Conservation (phyloP, 2,797 vertebrate species). For the Telmatherina bonti region DNA sequence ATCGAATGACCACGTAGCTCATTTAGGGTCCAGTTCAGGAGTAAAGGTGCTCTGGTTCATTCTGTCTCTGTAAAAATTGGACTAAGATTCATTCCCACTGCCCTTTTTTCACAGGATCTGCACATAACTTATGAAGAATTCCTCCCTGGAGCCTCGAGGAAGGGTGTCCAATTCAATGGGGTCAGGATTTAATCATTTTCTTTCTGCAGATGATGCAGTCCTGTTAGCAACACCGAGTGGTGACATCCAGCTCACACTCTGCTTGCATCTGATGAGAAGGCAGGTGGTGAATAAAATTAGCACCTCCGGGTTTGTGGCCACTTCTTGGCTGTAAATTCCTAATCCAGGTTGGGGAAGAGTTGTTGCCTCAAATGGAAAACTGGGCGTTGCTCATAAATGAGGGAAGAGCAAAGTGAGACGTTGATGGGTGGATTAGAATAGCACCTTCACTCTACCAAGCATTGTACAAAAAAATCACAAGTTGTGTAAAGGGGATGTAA, state of each 20-base stretch:
- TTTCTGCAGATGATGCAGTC: constrained; percentile 6
- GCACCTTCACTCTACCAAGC: not conserved
- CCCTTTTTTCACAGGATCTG: constrained; percentile 4
- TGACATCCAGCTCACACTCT: constrained; percentile 11
- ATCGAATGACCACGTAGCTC: too few relatives aligned
- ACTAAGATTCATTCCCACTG: not conserved
- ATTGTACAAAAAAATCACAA: not conserved
- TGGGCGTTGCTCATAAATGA: not conserved
- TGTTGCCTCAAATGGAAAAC: not conserved
- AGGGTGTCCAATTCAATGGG: not conserved
- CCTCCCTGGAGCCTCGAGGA: not conserved
- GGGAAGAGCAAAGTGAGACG: not conserved
- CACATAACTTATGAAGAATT: not conserved
- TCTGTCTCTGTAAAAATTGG: not conserved
- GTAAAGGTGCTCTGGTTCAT: not conserved
- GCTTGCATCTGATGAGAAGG: constrained; percentile 9
- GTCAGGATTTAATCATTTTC: not conserved
- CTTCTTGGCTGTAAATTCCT: constrained; percentile 3
- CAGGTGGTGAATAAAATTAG: constrained; percentile 15
- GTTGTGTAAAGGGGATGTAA: not conserved
- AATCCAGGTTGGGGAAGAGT: not conserved
- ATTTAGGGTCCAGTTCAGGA: not conserved
- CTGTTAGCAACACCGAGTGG: not conserved
- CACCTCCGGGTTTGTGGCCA: constrained; percentile 5
- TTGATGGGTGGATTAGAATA: not conserved